These are phyloP conservation scores for Stegodyphus dumicola DNA, from an alignment of 1,140 invertebrate species.

Conservation along the genomic window DNA sequence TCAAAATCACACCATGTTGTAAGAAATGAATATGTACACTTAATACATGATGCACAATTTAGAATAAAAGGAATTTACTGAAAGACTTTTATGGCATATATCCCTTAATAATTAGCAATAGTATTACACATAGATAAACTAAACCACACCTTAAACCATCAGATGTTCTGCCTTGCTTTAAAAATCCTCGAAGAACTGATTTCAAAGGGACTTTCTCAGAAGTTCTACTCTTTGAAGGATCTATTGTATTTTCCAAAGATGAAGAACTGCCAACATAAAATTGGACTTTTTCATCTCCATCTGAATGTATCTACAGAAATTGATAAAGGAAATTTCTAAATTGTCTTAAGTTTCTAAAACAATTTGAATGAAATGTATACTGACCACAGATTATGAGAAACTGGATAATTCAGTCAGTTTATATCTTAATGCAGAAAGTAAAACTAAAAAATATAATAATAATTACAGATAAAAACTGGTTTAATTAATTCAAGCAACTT, in stretches of 20 bases:
- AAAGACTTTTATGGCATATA: no score
- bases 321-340: slow-evolving; percentile 5
- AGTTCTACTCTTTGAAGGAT: neutral
- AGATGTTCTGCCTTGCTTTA: slow-evolving; percentile 42
- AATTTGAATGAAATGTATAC: slow-evolving; percentile 13
- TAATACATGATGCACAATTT: no score
- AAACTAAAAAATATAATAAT: no score
- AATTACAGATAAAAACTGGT: no score
- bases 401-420: neutral
- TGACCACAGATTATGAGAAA: slow-evolving; percentile 5
- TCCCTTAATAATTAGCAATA: no score
- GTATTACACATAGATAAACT: no score
- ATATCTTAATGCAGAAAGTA: neutral
- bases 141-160: slow-evolving; percentile 62
- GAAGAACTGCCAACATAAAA: slow-evolving; percentile 46
- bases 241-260: slow-evolving; percentile 26
- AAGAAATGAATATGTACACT: no score
- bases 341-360: neutral
- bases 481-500: neutral
- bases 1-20: no score
- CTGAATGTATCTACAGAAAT: neutral
- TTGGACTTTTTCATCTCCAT: slow-evolving; percentile 48
- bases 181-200: slow-evolving; percentile 20
- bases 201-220: slow-evolving; percentile 13
- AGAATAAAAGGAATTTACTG: no score